These are phyloP conservation scores for Rhyacophila brunnea DNA, from an alignment of 1,140 invertebrate genomes.

Conservation along the genomic window DNA sequence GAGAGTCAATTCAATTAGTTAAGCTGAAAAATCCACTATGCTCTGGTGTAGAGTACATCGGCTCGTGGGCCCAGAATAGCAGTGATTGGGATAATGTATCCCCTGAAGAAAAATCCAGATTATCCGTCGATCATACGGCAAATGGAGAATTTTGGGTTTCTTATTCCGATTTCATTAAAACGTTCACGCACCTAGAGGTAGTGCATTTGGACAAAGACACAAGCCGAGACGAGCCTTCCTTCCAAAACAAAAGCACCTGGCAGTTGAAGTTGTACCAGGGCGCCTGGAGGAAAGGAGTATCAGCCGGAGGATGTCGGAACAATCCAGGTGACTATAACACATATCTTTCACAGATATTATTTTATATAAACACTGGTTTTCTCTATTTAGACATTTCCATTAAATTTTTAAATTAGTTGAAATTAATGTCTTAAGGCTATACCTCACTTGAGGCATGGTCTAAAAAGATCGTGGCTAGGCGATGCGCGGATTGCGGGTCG, in stretches of 20 bases:
- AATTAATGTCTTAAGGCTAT: no score
- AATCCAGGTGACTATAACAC: constrained; percentile 69
- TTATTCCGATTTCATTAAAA: constrained; percentile 79
- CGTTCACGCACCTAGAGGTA: constrained; percentile 81
- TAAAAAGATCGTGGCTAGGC: no score
- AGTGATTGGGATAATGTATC: constrained; percentile 76
- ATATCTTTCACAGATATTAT: no score
- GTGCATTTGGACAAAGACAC: constrained; percentile 87
- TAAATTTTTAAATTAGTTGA: no score
- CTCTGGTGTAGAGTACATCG: constrained; percentile 66
- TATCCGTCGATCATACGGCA: constrained; percentile 63
- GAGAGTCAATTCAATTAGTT: constrained; percentile 72
- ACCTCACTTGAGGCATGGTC: no score
- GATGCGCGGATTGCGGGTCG: no score
- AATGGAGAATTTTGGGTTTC: constrained; percentile 89
- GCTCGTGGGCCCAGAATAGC: constrained; percentile 68
- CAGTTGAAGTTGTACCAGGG: constrained; percentile 83
- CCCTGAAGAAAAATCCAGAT: constrained; percentile 67
- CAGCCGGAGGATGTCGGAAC: constrained; percentile 88
- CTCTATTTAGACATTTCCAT: no score
- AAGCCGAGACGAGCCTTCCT: constrained; percentile 76
- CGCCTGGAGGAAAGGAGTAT: constrained; percentile 84
- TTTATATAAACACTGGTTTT: no score
- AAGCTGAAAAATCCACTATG: constrained; percentile 72
- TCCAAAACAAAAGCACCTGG: constrained; percentile 77